Conservation (phyloP, 2,888 invertebrate species). For the Crossocerus cetratus region DNA sequence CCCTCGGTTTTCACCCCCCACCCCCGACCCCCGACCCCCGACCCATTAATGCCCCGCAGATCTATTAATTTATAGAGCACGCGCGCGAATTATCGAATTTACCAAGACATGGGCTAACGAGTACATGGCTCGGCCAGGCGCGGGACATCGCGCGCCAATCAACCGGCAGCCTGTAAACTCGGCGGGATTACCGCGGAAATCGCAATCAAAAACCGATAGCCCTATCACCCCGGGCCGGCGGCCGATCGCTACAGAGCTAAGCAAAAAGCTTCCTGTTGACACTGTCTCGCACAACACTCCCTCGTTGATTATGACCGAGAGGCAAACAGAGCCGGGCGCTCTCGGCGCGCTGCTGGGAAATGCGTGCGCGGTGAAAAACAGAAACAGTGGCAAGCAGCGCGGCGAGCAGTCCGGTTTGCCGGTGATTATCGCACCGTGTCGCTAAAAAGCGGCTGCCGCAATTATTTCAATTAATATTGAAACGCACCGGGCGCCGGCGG, state of each 20-base stretch:
- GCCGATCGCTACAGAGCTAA: no score
- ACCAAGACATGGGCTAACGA: background rate
- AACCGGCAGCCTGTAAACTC: no score
- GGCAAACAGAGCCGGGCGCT: conserved; percentile 2
- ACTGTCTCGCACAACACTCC: background rate
- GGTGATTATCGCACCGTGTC: conserved; percentile 12
- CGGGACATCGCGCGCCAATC: background rate
- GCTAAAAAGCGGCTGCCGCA: conserved; percentile 18
- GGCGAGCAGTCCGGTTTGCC: background rate
- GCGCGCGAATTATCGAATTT: background rate
- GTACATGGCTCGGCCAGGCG: background rate
- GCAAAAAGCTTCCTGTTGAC: no score
- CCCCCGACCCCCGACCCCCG: no score
- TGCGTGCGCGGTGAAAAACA: background rate
- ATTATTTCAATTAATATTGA: conserved; percentile 53
- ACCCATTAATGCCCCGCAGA: conserved; percentile 1
- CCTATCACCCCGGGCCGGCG: background rate
- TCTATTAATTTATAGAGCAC: conserved; percentile 1
- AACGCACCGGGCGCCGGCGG: conserved; percentile 2
- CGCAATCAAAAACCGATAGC: background rate
- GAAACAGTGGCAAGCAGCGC: no score
- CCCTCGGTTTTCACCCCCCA: background rate
- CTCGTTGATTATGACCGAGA: background rate
- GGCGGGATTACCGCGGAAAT: background rate
- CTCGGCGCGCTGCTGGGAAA: no score